Evolutionary conservation across 1,140 invertebrate species (phyloP), one percentile per base, ranked within the genome.

Genomic region (Caenorhabditis latens): DNA sequence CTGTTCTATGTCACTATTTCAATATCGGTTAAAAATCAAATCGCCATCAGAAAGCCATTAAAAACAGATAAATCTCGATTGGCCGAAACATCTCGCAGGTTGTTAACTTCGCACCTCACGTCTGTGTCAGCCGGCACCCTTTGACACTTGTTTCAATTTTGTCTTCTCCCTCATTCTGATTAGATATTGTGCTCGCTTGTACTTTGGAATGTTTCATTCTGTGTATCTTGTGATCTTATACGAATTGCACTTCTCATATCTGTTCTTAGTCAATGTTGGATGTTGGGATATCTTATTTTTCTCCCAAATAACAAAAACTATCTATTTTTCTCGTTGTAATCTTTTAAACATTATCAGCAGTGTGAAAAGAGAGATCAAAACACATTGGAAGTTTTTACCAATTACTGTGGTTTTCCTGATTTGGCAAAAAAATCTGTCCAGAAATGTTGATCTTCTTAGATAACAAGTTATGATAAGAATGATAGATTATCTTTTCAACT

Each of bases 41-140:
- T 46, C 46, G 63, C 32, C 13, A 42, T 46, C 16, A 8, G 19
- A 19, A 71, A 50, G 11, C 46, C 46, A 50, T 79, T n/a, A 79
- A 48, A 79, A 79, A 79, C 46, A 79, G 11, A 79, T 79, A 79
- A 79, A 79, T 79, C 71, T 79, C 46, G 24, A 79, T 53, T 79
- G 46, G 40, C 43, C 43, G 71, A 79, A 79, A 50, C 71, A 79
- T 79, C 24, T 53, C n/a, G 9, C n/a, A 42, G 46, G 21, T 50
- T 79, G n/a, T 79, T 24, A 79, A 50, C n/a, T 79, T 50, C 71
- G 53, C 71, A 79, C 71, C 71, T 79, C 46, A 13, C 11, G n/a
- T 32, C n/a, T 21, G 5, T 40, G 65, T 79, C 46, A 50, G 65
- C 40, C 46, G 71, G 71, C 46, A 50, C 71, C 46, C 24, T 40